Base-by-base conservation (phyloP, 1,140 invertebrate species). In the Cyclargus thomasi region DNA sequence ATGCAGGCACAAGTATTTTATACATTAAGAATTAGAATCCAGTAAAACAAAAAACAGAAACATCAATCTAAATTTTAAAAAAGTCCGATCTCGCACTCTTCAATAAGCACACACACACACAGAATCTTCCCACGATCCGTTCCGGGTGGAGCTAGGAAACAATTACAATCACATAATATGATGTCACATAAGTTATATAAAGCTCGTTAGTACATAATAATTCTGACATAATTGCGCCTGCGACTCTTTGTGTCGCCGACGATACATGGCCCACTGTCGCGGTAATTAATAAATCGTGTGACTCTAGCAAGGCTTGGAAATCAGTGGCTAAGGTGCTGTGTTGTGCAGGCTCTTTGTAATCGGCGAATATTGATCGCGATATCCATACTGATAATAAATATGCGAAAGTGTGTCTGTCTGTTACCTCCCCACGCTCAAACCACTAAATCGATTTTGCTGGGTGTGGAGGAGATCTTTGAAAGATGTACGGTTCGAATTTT, bases 171-270 rank as follows among this genome's bases (percentile, higher is more conserved):
- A 14, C 39, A 16, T 47, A 47, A 47, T 47, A 47, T 14, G 39
- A 47, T 47, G 39, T 47, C 39, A 47, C 39, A 47, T 47, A 47
- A 47, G 39, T 47, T 47, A 47, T 47, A 47, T 47, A 47, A 47
- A 47, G 39, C 39, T 47, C 39, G 39, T 47, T 47, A 47, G 39
- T 47, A 47, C 39, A 47, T 47, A 47, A 47, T 47, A 47, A 47
- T 47, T 47, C 39, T 47, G 39, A 47, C 39, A 47, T 47, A 47
- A 47, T 47, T 47, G 39, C 10, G 39, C 39, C 39, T 47, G 39
- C 14, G 39, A 47, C 39, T 47, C 39, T 47, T 47, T 47, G 39
- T 47, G 11, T 47, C 11, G 39, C 39, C 39, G 39, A 8, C 39
- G 39, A 47, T 16, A 16, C 39, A 47, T 47, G 39, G 11, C 39